Base-by-base conservation (phyloP, 2,888 invertebrate species). In the Amiota communis region DNA sequence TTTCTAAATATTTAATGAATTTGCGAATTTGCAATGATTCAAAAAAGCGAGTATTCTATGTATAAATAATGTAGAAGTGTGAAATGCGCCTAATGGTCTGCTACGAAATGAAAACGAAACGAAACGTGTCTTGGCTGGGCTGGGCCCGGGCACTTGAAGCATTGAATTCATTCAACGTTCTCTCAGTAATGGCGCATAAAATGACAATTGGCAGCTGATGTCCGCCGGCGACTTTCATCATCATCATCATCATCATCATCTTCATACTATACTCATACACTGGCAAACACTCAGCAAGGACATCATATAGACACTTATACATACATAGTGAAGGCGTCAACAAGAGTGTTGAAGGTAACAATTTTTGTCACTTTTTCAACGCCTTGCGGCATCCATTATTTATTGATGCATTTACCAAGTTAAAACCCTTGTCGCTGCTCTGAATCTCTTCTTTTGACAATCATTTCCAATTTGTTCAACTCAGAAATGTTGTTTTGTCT, bases 21-120 rank as follows among this genome's bases (percentile, higher is more conserved):
- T 64, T 67, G 72, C 75, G 74, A 80, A 80, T 77, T 77, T 74
- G 65, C 78, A 75, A 79, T 77, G 76, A 79, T 79, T 70, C 68
- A 8, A 65, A 57, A 48, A 36, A 36, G 36, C 36, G 8, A 36
- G 36, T 36, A 79, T 79, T 77, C 78, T 79, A 72, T 81, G 79
- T 74, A 84, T 84, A 84, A 86, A 84, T 84, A 85, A 84, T 84
- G 82, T 83, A 86, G 76, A 81, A 84, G 85, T 84, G 84, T 81
- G 86, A 83, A 84, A 81, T 80, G 86, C 80, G 83, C 85, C 84
- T 86, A 85, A 85, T 86, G 86, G 84, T 72, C 81, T 83, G 83
- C 81, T 80, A 81, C 75, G 81, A 79, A 79, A 76, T 36, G 63
- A 36, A 11, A 63, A n/a, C n/a, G 36, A 36, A 23, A 11, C n/a